Evolutionary conservation across 2,797 vertebrate species (phyloP).

Genomic region (Coregonus ussuriensis): DNA sequence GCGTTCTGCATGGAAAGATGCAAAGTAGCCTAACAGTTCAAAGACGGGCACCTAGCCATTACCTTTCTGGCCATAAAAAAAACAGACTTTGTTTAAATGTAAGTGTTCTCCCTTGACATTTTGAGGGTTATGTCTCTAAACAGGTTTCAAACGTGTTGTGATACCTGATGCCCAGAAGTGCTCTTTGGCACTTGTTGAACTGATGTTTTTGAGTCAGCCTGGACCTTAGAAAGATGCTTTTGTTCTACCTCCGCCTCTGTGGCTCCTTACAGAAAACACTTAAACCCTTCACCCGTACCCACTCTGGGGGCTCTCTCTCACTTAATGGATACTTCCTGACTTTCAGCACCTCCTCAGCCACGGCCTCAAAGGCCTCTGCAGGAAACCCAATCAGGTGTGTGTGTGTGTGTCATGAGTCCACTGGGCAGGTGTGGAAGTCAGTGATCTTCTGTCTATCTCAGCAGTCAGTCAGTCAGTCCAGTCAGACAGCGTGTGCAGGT

Average conservation of each 20-base stretch:
- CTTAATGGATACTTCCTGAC: slow-evolving; percentile 74
- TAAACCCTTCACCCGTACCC: slow-evolving; percentile 64
- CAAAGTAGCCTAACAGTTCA: slow-evolving; percentile 35
- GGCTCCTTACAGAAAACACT: slow-evolving; percentile 69
- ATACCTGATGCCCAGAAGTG: slow-evolving; percentile 72
- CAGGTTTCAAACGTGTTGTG: slow-evolving; percentile 59
- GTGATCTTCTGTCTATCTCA: slow-evolving; percentile 71
- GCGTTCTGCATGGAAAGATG: slow-evolving; percentile 18
- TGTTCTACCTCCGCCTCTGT: slow-evolving; percentile 56
- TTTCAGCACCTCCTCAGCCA: slow-evolving; percentile 75
- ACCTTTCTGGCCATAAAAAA: slow-evolving; percentile 43
- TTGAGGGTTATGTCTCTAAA: slow-evolving; percentile 60
- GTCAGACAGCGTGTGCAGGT: slow-evolving; percentile 79
- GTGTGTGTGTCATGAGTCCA: slow-evolving; percentile 47
- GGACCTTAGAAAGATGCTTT: slow-evolving; percentile 68
- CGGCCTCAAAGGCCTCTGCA: slow-evolving; percentile 67
- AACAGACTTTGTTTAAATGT: slow-evolving; percentile 48
- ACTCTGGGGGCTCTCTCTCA: slow-evolving; percentile 46
- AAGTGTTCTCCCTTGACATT: slow-evolving; percentile 45
- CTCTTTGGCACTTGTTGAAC: slow-evolving; percentile 68
- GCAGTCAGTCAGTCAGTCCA: slow-evolving; percentile 54
- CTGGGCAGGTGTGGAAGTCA: slow-evolving; percentile 75
- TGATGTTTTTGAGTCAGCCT: slow-evolving; percentile 63
- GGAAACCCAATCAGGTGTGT: slow-evolving; percentile 68
- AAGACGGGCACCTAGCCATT: slow-evolving; percentile 19